phyloP scores from a whole-genome alignment of 2,113 vertebrate species.

The Astatoreochromis straeleni region DNA sequence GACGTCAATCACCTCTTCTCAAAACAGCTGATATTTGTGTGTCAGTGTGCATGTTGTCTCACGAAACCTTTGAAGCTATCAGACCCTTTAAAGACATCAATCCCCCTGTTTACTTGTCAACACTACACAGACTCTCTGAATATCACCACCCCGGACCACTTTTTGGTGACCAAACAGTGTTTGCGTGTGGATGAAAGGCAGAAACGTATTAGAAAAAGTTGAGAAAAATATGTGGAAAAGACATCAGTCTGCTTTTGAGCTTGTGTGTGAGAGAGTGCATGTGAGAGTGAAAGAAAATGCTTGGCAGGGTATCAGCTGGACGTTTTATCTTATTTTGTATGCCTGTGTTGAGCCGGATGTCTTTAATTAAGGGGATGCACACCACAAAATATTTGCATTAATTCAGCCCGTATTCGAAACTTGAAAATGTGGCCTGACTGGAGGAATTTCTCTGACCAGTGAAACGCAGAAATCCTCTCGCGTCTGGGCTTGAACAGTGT shows the following conservation, averaged over 20 bases:
- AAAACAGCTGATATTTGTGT: slow-evolving; percentile 14
- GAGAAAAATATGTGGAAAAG: background rate
- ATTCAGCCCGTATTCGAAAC: background rate
- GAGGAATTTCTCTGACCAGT: background rate
- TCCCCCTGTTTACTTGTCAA: background rate
- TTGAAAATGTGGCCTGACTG: slow-evolving; percentile 16
- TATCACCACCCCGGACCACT: background rate
- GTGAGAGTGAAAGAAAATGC: background rate
- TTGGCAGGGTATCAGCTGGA: background rate
- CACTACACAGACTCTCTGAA: background rate
- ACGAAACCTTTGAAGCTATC: slow-evolving; percentile 4
- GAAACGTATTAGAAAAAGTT: background rate
- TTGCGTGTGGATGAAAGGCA: background rate
- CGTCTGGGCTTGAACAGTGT: slow-evolving; percentile 4
- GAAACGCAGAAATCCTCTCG: background rate
- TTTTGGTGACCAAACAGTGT: background rate
- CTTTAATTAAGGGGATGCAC: background rate
- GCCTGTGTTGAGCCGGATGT: background rate
- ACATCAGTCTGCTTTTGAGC: background rate
- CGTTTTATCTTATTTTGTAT: background rate
- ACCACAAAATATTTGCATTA: background rate
- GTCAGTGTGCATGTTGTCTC: slow-evolving; percentile 19
- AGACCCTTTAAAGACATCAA: slow-evolving; percentile 52
- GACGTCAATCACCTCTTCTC: slow-evolving; percentile 18
- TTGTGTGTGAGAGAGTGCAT: background rate